Evolutionary conservation across 1,140 invertebrate species (phyloP), one percentile per base, ranked within the genome.

Genomic region (Drosophila rhopaloa): DNA sequence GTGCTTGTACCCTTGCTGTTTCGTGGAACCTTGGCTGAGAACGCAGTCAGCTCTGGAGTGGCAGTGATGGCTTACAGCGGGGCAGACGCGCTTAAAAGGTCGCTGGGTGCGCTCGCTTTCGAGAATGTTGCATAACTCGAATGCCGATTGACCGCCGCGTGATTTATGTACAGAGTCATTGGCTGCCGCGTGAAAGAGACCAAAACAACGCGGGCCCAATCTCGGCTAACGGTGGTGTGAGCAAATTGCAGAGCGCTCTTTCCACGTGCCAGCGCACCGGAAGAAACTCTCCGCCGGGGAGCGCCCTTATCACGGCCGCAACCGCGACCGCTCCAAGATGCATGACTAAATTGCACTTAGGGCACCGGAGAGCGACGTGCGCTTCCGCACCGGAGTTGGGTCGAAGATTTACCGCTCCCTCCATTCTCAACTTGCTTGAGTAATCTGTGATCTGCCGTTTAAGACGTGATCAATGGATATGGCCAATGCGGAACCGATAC

Each of bases 111-210:
- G 40, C 27, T 56, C 57, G 78, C 51, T 55, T 73, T 54, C 68
- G 85, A 74, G 73, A 82, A 63, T 80, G 68, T 82, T 80, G 86
- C 81, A 80, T 79, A 72, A 91, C 76, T 72, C 54, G 75, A 75
- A 72, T 78, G 53, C 81, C 81, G 67, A 61, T 75, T 61, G 37
- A 40, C 14, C 55, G 62, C 48, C 63, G 66, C 75, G 76, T 81
- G 66, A 75, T 78, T 74, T 89, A 75, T 81, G 73, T 66, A 61
- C 53, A 47, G 24, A 57, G 68, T 50, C 46, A 41, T 65, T 46
- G 5, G 35, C 11, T 14, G 9, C 41, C 11, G 46, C 46, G 14
- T 40, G 9, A 43, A 53, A 11, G 57, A 48, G 50, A 63, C 40
- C 2, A 58, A 48, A 37, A 70, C 32, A 19, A 40, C 11, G 38